Conservation (phyloP, 2,888 invertebrate species). For the Corbicula japonica region DNA sequence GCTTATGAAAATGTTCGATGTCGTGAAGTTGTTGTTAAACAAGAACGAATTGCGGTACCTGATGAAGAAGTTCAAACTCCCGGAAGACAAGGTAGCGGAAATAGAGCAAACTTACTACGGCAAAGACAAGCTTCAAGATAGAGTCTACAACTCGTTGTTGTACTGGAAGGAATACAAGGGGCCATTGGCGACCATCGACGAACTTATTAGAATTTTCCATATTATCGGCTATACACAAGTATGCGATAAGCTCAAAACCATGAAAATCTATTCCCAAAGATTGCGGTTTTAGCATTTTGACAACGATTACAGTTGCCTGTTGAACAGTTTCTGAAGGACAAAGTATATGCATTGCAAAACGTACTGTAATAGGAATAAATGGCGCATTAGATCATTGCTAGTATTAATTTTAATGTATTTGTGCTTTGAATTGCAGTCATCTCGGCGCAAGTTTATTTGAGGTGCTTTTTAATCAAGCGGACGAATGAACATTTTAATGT, state of each 20-base stretch:
- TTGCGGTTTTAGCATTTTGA: constrained; percentile 76
- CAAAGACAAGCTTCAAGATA: constrained; percentile 80
- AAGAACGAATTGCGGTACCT: constrained; percentile 84
- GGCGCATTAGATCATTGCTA: no score
- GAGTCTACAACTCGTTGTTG: constrained; percentile 78
- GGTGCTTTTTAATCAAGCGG: no score
- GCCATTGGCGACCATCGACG: constrained; percentile 79
- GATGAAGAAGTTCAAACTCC: constrained; percentile 82
- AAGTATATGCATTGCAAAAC: no score
- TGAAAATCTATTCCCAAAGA: constrained; percentile 81
- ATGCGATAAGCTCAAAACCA: constrained; percentile 72
- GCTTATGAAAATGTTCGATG: constrained; percentile 80
- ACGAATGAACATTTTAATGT: no score
- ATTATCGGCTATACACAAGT: constrained; percentile 81
- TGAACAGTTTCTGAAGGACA: no score
- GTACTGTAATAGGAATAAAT: no score
- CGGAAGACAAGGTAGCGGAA: constrained; percentile 81
- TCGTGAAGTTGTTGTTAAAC: constrained; percentile 77
- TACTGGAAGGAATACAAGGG: constrained; percentile 81
- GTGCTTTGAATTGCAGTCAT: no score
- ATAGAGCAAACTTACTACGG: constrained; percentile 82
- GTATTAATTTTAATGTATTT: no score
- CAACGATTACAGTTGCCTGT: no score
- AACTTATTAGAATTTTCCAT: constrained; percentile 82
- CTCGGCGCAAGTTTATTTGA: no score